Percentiles rank a stretch among this genome's conserved stretches.
phyloP scores from a whole-genome alignment of 2,888 invertebrate species.

The Drosophila nr. fundita region DNA sequence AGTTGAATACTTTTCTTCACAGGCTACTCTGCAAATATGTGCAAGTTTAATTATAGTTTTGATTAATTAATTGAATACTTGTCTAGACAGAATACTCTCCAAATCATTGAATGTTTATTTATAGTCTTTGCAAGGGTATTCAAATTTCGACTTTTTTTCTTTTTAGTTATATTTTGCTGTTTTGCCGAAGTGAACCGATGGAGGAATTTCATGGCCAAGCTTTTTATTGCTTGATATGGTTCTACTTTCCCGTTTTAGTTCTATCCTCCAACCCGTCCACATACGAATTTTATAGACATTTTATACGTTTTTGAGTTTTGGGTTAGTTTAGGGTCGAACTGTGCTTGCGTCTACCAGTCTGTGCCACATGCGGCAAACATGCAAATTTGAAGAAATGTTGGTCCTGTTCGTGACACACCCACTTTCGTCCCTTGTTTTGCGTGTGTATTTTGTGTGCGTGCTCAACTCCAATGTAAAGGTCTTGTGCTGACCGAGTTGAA shows the following conservation, averaged over 20 bases:
- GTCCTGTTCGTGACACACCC: constrained; percentile 69
- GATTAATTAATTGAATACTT: neutral
- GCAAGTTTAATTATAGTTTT: neutral
- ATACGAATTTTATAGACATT: constrained; percentile 48
- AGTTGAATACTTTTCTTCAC: neutral
- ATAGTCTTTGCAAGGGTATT: constrained; percentile 15
- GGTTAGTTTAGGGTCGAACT: constrained; percentile 71
- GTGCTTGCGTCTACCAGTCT: constrained; percentile 15
- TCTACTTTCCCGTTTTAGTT: constrained; percentile 38
- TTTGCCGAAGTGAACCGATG: constrained; percentile 49
- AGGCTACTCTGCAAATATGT: too few species aligned
- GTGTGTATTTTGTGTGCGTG: constrained; percentile 23
- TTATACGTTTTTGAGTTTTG: constrained; percentile 61
- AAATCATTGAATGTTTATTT: neutral
- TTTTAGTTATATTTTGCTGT: constrained; percentile 21
- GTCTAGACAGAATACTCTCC: neutral
- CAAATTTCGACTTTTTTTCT: neutral
- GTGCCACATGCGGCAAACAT: constrained; percentile 42
- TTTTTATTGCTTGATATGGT: constrained; percentile 64
- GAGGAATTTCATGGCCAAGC: constrained; percentile 60
- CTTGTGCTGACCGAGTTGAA: constrained; percentile 12
- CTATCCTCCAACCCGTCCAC: constrained; percentile 8
- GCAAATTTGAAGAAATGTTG: constrained; percentile 70
- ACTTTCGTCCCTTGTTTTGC: constrained; percentile 28
- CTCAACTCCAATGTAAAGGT: constrained; percentile 22